phyloP scores from a whole-genome alignment of 2,888 invertebrate species.

The Neelides folsomi region DNA sequence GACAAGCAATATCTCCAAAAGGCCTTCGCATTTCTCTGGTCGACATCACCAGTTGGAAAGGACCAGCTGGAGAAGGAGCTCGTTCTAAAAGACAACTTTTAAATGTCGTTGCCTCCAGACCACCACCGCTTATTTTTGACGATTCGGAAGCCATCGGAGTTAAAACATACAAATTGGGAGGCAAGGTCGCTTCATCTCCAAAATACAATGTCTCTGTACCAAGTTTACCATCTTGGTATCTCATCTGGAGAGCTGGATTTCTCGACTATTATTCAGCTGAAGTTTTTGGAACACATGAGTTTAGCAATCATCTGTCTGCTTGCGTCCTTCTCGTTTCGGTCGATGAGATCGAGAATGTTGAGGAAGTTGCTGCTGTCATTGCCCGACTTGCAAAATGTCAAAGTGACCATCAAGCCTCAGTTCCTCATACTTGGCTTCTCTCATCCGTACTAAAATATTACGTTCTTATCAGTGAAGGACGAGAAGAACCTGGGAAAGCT shows the following conservation, averaged over 20 bases:
- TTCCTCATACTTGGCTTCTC: conserved; percentile 48
- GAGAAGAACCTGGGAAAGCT: conserved; percentile 50
- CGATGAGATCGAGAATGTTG: conserved; percentile 37
- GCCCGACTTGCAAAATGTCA: conserved; percentile 48
- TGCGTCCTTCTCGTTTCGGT: conserved; percentile 51
- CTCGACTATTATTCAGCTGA: conserved; percentile 60
- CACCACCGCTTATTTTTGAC: conserved; percentile 12
- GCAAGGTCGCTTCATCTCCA: conserved; percentile 5
- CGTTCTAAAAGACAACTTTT: conserved; percentile 20
- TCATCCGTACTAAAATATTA: conserved; percentile 73
- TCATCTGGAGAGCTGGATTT: conserved; percentile 85
- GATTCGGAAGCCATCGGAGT: background rate
- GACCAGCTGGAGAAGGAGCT: conserved; percentile 17
- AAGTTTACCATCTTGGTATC: conserved; percentile 80
- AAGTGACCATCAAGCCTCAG: conserved; percentile 62
- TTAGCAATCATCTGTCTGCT: conserved; percentile 73
- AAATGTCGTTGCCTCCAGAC: conserved; percentile 10
- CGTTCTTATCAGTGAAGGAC: conserved; percentile 66
- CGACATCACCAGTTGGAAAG: conserved; percentile 33
- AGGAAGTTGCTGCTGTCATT: conserved; percentile 46
- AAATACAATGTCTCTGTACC: conserved; percentile 55
- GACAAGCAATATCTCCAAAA: conserved; percentile 25
- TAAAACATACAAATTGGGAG: background rate
- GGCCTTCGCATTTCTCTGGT: conserved; percentile 20
- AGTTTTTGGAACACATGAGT: conserved; percentile 81